Evolutionary conservation across 1,140 invertebrate species (phyloP), one percentile per base, ranked within the genome.

Genomic region (Zaprionus tsacasi): DNA sequence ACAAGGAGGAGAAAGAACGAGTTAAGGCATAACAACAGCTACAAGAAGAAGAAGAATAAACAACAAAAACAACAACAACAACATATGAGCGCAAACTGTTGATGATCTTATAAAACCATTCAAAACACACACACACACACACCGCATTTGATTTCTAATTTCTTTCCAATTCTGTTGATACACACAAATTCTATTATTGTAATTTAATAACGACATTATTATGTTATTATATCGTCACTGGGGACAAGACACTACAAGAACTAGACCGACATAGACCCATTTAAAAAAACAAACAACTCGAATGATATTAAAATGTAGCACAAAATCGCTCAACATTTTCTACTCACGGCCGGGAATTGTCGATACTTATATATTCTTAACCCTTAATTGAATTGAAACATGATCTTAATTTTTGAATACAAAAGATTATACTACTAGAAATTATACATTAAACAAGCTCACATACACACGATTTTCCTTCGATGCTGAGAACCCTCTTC

Each of bases 1-100:
- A 56, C 66, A 73, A 43, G 25, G 57, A 70, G 56, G 64, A 73
- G 59, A 73, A 55, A 27, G 15, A 64, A 55, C 76, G 55, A 78
- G 65, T 69, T 72, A 72, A 45, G 45, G 27, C 33, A 72, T 58
- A 38, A 64, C 30, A 64, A 36, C 50, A 54, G 25, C 27, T 12
- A n/a, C 12, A 64, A 50, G 11, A 57, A 17, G 3, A 45, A 30
- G 17, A 15, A 33, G 27, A 52, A 52, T 2, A 25, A 35, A 50
- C 3, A 60, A 40, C 45, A 27, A 38, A 36, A 60, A 60, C 13
- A 11, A 74, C 30, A 45, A n/a, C 48, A 70, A 40, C 56, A 67
- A 60, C 35, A 3, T 13, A 25, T 1, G 17, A 12, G 45, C 43
- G 43, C 73, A 69, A 54, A 30, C 33, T 58, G 36, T 68, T 6